Conservation (phyloP, 2,113 vertebrate species). For the Bos indicus region DNA sequence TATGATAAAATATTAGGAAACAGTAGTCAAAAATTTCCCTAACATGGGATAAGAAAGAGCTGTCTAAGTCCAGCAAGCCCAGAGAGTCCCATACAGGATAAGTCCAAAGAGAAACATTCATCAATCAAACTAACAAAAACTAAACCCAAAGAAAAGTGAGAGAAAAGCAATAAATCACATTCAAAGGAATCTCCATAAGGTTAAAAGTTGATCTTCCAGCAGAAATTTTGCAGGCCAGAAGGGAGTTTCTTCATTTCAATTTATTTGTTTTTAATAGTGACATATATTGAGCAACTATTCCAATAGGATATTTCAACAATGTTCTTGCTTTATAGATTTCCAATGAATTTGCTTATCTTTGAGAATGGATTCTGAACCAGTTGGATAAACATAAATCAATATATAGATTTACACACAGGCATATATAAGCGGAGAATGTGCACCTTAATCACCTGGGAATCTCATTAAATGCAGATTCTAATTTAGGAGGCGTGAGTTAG, state of each 20-base stretch:
- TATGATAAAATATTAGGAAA: not conserved
- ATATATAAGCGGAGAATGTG: not conserved
- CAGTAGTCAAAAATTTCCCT: not conserved
- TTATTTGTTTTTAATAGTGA: too few species aligned
- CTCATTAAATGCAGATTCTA: not conserved
- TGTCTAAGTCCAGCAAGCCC: not conserved
- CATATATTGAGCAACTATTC: not conserved
- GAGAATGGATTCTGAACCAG: not conserved
- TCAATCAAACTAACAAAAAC: not conserved
- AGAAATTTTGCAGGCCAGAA: not conserved
- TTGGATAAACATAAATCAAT: not conserved
- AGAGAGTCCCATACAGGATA: not conserved
- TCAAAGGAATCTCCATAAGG: not conserved
- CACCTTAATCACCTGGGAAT: not conserved
- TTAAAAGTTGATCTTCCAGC: not conserved
- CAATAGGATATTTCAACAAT: not conserved
- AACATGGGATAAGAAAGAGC: not conserved
- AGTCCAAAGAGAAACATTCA: not conserved
- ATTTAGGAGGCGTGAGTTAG: accelerated
- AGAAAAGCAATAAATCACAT: not conserved
- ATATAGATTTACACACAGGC: not conserved
- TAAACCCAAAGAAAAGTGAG: not conserved
- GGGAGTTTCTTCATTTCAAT: not conserved
- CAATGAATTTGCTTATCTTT: not conserved
- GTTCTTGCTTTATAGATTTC: not conserved